Base-by-base conservation (phyloP, 2,113 vertebrate species). In the Labeo catla region DNA sequence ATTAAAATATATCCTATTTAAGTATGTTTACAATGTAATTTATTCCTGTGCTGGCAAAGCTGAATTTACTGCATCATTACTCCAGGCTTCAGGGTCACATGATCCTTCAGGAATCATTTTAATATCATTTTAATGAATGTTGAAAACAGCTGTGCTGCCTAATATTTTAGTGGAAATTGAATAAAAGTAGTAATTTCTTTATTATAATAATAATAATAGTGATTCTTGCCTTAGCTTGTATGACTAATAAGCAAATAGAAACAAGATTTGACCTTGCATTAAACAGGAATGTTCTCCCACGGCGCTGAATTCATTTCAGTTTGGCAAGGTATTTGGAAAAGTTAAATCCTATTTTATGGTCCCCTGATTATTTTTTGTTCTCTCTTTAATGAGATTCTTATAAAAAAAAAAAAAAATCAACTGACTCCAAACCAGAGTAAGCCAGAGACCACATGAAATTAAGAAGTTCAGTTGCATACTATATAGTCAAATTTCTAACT, bases 221-320 rank as follows among this genome's bases (percentile, higher is more conserved):
- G 28, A 16, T 34, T 16, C 15, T 54, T 54, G 5, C 59, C n/a
- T 4, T 63, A 2, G 61, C 45, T 68, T 28, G 79, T 8, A 65
- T 11, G 2, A 34, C 12, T 47, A 65, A 81, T 34, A 66, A 68
- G 47, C 28, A 28, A 66, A 65, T 7, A 80, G 11, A 50, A 76
- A 81, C 34, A 12, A 19, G 61, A 70, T 28, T 36, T 57, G 0
- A 45, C 11, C 23, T 43, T 23, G 28, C 21, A 76, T 73, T 43
- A 76, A 70, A 43, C 39, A 73, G 61, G 52, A 88, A 86, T 79
- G 79, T 36, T 77, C 70, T 79, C 79, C 73, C 74, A 74, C 16
- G 8, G 28, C 36, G 79, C 54, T 2, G 10, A 23, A 66, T 39
- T 77, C 39, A 83, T 76, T 83, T 86, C 21, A 28, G 36, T 54